Conservation (phyloP, 30 jellyfish, hydroid and myxozoan species). For the Sanderia malayensis region DNA sequence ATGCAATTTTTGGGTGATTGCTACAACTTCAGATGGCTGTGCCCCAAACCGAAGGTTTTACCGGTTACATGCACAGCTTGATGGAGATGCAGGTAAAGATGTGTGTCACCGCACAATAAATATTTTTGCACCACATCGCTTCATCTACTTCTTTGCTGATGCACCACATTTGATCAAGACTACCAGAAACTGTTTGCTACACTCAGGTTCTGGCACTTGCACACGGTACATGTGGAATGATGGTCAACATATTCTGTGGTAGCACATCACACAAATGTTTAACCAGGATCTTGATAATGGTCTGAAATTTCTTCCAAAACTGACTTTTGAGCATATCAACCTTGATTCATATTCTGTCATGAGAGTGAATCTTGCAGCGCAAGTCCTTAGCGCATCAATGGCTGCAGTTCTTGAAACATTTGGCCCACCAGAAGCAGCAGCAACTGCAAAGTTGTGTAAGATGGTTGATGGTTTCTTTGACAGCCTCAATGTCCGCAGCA, state of each 20-base stretch:
- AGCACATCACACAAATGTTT: constrained; percentile 18
- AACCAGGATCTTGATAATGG: constrained; percentile 13
- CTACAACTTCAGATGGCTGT: constrained; percentile 50
- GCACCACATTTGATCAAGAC: constrained; percentile 63
- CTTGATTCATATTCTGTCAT: constrained; percentile 26
- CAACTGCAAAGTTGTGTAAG: constrained; percentile 50
- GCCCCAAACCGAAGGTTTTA: constrained; percentile 39
- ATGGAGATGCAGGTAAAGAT: constrained; percentile 26
- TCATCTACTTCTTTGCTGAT: constrained; percentile 46
- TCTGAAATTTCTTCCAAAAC: constrained; percentile 18
- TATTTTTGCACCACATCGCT: constrained; percentile 35
- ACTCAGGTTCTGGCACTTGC: constrained; percentile 49
- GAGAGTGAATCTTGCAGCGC: constrained; percentile 53
- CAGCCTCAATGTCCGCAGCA: constrained; percentile 49
- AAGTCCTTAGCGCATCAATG: constrained; percentile 41
- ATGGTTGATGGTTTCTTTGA: constrained; percentile 55
- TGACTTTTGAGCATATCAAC: constrained; percentile 32
- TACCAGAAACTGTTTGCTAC: constrained; percentile 39
- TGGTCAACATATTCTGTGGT: constrained; percentile 42
- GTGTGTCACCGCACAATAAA: constrained; percentile 32
- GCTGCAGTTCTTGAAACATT: constrained; percentile 21
- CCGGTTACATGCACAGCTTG: constrained; percentile 23
- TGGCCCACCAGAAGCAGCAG: constrained; percentile 60
- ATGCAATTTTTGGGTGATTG: constrained; percentile 56
- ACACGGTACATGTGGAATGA: constrained; percentile 79